Conservation (phyloP, 2,888 invertebrate genomes). For the Caprella mutica region DNA sequence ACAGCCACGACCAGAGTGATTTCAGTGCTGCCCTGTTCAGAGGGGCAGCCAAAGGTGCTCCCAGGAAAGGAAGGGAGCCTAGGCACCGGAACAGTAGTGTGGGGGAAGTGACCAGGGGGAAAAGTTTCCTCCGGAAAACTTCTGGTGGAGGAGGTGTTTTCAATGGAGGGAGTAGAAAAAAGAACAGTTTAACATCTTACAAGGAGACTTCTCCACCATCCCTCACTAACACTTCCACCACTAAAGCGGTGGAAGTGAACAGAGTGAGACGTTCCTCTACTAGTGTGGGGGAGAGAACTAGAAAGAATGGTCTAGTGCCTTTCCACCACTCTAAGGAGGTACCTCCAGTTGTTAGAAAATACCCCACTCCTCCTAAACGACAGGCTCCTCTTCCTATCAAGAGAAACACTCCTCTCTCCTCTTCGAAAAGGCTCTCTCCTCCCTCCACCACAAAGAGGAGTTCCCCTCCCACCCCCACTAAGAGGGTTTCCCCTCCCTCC, state of each 20-base stretch:
- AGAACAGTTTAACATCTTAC: neutral
- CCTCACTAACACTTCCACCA: neutral
- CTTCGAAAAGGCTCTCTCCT: no score
- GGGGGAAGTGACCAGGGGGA: neutral
- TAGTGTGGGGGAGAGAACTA: neutral
- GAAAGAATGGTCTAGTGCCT: no score
- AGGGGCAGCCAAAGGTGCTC: neutral
- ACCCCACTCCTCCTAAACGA: no score
- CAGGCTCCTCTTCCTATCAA: no score
- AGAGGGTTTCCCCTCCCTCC: no score
- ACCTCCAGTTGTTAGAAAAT: no score
- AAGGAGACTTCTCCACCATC: neutral
- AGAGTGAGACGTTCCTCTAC: neutral
- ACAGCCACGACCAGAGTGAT: constrained; percentile 8
- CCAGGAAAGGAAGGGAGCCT: neutral
- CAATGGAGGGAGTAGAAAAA: constrained; percentile 1
- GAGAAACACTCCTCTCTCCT: no score
- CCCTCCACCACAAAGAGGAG: no score
- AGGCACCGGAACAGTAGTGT: neutral
- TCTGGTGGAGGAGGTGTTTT: no score
- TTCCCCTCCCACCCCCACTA: no score
- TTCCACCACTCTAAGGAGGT: no score
- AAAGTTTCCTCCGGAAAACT: neutral
- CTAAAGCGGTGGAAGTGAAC: neutral
- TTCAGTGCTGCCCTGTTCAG: neutral